Percentiles rank a stretch among this genome's conserved stretches.
These are phyloP conservation scores for Cylindroiulus punctatus DNA, from an alignment of 2,888 invertebrate species.

Conservation along the genomic window DNA sequence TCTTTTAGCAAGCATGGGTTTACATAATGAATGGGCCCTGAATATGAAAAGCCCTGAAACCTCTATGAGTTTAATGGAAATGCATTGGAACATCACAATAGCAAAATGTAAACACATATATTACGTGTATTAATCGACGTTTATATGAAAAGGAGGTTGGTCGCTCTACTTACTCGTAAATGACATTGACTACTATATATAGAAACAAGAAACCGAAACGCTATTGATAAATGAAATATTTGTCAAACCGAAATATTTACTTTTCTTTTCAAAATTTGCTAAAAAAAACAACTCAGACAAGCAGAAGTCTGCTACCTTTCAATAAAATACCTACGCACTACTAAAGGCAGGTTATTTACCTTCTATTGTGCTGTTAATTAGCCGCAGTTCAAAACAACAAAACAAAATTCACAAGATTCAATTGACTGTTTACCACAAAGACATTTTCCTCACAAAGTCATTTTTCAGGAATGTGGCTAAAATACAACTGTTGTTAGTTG, in stretches of 20 bases:
- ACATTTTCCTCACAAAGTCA: neutral
- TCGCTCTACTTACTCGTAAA: conserved; percentile 11
- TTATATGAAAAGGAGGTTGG: neutral
- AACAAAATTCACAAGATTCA: neutral
- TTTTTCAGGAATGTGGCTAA: neutral
- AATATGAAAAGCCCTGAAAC: too few species aligned
- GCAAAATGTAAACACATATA: too few species aligned
- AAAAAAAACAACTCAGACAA: neutral
- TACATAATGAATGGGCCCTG: too few species aligned
- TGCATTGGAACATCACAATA: too few species aligned
- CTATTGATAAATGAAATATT: neutral
- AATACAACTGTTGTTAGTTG: neutral
- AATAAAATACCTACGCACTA: neutral
- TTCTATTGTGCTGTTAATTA: neutral
- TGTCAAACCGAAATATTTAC: neutral
- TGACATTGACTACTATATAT: neutral
- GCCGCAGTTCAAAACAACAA: neutral
- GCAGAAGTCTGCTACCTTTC: neutral
- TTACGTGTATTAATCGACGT: too few species aligned
- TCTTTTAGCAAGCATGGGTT: too few species aligned
- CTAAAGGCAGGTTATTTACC: neutral
- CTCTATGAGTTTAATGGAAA: too few species aligned
- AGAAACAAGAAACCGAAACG: neutral
- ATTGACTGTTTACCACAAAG: neutral
- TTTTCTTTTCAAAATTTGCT: neutral